A percentile compares a stretch with the other conserved stretches of the same genome.
These are phyloP conservation scores for Caenorhabditis doughertyi DNA, from an alignment of 2,888 invertebrate species.

Conservation along the genomic window DNA sequence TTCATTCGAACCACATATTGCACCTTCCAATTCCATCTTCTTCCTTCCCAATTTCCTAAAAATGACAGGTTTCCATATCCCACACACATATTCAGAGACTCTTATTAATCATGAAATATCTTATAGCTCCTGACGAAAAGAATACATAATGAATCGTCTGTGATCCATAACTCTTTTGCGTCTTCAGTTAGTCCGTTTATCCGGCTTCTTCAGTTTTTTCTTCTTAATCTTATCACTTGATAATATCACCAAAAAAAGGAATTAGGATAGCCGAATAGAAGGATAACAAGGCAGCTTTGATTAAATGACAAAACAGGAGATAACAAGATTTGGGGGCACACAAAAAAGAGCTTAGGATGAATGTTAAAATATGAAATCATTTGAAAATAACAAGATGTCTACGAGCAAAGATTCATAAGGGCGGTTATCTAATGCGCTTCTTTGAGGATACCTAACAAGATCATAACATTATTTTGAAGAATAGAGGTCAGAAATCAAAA, in stretches of 20 bases:
- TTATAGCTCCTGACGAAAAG: slow-evolving; percentile 9
- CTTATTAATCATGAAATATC: slow-evolving; percentile 27
- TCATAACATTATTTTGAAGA: too few relatives aligned
- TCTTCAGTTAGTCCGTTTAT: slow-evolving; percentile 18
- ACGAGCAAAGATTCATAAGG: neutral
- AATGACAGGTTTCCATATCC: slow-evolving; percentile 21
- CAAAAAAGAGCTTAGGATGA: slow-evolving; percentile 5
- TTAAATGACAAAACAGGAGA: slow-evolving; percentile 16
- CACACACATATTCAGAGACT: slow-evolving; percentile 6
- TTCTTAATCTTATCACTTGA: slow-evolving; percentile 50
- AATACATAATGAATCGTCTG: slow-evolving; percentile 40
- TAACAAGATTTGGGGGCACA: slow-evolving; percentile 41
- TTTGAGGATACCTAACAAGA: too few relatives aligned
- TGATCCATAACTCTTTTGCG: slow-evolving; percentile 17
- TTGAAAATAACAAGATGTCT: neutral
- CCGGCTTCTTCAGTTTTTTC: slow-evolving; percentile 38
- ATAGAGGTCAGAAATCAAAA: too few relatives aligned
- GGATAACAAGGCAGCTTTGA: slow-evolving; percentile 9
- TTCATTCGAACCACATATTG: neutral
- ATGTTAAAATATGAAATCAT: slow-evolving; percentile 41
- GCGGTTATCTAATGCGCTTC: neutral
- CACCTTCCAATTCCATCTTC: too few relatives aligned
- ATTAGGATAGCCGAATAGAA: slow-evolving; percentile 13
- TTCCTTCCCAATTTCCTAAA: neutral
- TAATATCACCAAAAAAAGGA: slow-evolving; percentile 22